phyloP scores from a whole-genome alignment of 2,888 invertebrate species.

The Pammene fasciana region DNA sequence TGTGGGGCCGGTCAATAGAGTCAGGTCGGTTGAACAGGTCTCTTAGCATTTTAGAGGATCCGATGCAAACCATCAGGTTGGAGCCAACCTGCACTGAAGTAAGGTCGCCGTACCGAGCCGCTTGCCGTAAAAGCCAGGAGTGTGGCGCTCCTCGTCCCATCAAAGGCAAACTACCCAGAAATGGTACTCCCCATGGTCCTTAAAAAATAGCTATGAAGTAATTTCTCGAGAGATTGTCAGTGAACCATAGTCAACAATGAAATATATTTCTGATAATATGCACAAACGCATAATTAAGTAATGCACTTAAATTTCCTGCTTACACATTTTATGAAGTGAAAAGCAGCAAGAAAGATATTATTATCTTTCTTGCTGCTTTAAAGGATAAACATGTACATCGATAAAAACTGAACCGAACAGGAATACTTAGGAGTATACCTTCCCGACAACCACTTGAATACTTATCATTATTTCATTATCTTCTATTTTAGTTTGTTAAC shows the following conservation, averaged over 20 bases:
- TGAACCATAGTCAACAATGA: not conserved
- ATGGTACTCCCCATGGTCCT: conserved; percentile 92
- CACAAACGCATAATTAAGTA: too few relatives aligned
- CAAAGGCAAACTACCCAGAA: conserved; percentile 89
- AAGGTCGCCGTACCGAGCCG: conserved; percentile 88
- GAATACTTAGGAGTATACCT: too few relatives aligned
- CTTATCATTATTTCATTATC: too few relatives aligned
- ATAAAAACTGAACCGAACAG: too few relatives aligned
- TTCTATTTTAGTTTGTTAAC: too few relatives aligned
- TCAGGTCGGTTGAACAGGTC: conserved; percentile 90
- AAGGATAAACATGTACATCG: too few relatives aligned
- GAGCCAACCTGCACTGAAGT: conserved; percentile 89
- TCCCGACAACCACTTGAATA: too few relatives aligned
- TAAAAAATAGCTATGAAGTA: conserved; percentile 74
- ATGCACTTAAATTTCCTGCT: too few relatives aligned
- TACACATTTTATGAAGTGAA: too few relatives aligned
- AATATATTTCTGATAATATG: not conserved
- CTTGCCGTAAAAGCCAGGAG: conserved; percentile 87
- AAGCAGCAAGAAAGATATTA: too few relatives aligned
- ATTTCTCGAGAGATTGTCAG: not conserved
- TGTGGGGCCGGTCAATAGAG: conserved; percentile 91
- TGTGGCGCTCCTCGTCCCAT: conserved; percentile 88
- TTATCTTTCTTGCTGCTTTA: too few relatives aligned
- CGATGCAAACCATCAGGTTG: conserved; percentile 90
- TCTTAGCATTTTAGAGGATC: conserved; percentile 89